Percentiles rank a stretch among this genome's conserved stretches.
Conservation (phyloP, 2,888 invertebrate species). For the Papilio demoleus region DNA sequence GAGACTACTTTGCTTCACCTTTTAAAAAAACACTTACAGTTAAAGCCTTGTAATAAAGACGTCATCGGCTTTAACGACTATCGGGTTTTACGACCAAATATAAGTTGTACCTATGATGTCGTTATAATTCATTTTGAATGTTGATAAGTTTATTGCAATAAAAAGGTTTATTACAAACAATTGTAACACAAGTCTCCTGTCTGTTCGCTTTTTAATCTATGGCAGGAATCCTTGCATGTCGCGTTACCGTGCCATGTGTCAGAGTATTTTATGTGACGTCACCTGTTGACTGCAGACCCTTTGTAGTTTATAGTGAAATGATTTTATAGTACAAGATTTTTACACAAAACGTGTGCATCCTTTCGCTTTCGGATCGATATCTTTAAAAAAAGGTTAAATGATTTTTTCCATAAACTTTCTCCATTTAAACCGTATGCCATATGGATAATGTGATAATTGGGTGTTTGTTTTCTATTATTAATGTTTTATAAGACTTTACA, state of each 20-base stretch:
- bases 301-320: slow-evolving; percentile 31
- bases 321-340: slow-evolving; percentile 30
- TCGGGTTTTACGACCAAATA: too few species aligned
- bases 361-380: slow-evolving; percentile 5
- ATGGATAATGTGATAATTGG: background rate
- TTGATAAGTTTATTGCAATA: too few species aligned
- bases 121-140: too few species aligned
- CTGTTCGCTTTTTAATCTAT: slow-evolving; percentile 26
- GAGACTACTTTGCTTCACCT: too few species aligned
- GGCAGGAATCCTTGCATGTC: slow-evolving; percentile 29
- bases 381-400: slow-evolving; percentile 1
- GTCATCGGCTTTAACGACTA: too few species aligned
- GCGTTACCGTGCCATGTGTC: slow-evolving; percentile 41
- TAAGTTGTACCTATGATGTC: too few species aligned
- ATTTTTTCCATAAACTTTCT: slow-evolving; percentile 11
- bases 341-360: slow-evolving; percentile 5
- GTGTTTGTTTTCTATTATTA: background rate
- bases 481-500: too few species aligned
- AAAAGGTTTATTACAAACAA: too few species aligned
- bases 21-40: too few species aligned
- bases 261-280: slow-evolving; percentile 40
- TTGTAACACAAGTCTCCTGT: background rate
- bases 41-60: too few species aligned
- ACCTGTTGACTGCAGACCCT: slow-evolving; percentile 43
- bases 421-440: background rate